A percentile compares a stretch with the other conserved stretches of the same genome.
phyloP scores from a whole-genome alignment of 2,113 vertebrate species.

The Martes martes region DNA sequence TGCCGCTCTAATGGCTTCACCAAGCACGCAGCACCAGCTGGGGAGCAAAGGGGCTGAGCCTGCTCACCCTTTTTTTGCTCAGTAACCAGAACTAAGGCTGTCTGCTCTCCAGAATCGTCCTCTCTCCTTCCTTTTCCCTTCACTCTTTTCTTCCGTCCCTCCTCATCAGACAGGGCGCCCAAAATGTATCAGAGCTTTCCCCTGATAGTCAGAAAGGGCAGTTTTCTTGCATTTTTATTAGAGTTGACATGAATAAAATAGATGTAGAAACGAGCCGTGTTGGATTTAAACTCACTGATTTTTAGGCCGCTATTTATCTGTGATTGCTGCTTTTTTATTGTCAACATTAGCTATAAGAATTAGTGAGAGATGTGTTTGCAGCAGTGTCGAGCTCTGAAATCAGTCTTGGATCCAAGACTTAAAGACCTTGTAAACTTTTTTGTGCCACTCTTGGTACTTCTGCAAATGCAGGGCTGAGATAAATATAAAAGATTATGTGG shows the following conservation, averaged over 20 bases:
- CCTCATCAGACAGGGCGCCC: not conserved
- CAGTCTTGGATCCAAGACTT: not conserved
- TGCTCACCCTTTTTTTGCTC: slow-evolving; percentile 46
- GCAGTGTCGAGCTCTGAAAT: not conserved
- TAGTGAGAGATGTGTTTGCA: not conserved
- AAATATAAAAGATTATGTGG: not conserved
- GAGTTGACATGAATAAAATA: not conserved
- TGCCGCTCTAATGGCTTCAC: slow-evolving; percentile 65
- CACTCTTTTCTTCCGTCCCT: not conserved
- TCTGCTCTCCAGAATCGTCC: not conserved
- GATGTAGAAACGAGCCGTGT: not conserved
- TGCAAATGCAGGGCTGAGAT: not conserved
- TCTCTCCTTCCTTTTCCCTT: not conserved
- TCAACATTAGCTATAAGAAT: not conserved
- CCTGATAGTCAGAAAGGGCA: accelerated
- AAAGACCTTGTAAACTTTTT: not conserved
- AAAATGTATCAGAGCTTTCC: not conserved
- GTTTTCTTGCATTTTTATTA: not conserved
- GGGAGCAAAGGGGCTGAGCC: not conserved
- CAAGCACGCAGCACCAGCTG: slow-evolving; percentile 61
- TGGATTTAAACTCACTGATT: not conserved
- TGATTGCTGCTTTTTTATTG: not conserved
- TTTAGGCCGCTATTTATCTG: not conserved
- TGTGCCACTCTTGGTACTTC: not conserved
- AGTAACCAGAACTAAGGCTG: slow-evolving; percentile 11